phyloP scores from a whole-genome alignment of 2,888 invertebrate genomes.

The Stramonita haemastoma region DNA sequence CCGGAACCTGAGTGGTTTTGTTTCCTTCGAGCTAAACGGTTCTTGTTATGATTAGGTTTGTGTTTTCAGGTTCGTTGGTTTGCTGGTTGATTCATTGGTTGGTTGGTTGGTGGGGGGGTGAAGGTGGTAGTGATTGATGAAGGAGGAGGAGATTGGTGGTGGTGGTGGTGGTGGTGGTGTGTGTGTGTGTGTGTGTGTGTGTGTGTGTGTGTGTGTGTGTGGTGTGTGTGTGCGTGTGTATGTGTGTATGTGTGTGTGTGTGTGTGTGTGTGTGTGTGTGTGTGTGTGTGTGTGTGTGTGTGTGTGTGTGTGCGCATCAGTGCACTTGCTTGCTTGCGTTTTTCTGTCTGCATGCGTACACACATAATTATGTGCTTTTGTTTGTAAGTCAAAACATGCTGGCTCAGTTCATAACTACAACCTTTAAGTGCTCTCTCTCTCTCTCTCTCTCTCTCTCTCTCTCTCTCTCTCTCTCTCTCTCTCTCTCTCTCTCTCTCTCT shows the following conservation, averaged over 20 bases:
- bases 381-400: background rate
- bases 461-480: background rate
- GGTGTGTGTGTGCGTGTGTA: background rate
- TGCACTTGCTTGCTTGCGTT: background rate
- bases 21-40: too few species aligned
- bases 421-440: background rate
- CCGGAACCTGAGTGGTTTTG: too few species aligned
- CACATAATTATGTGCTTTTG: background rate
- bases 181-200: too few species aligned
- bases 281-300: conserved; percentile 35
- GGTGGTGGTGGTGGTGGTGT: too few species aligned
- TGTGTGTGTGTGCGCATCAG: conserved; percentile 23
- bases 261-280: conserved; percentile 32
- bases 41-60: too few species aligned
- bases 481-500: background rate
- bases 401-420: background rate
- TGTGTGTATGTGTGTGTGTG: background rate
- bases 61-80: too few species aligned
- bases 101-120: too few species aligned
- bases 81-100: too few species aligned
- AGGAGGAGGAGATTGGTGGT: too few species aligned
- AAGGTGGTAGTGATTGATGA: too few species aligned
- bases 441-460: background rate
- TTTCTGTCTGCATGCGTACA: background rate
- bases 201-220: too few species aligned